Base-by-base conservation (phyloP, 1,140 invertebrate genomes). In the Matsumurasca onukii region DNA sequence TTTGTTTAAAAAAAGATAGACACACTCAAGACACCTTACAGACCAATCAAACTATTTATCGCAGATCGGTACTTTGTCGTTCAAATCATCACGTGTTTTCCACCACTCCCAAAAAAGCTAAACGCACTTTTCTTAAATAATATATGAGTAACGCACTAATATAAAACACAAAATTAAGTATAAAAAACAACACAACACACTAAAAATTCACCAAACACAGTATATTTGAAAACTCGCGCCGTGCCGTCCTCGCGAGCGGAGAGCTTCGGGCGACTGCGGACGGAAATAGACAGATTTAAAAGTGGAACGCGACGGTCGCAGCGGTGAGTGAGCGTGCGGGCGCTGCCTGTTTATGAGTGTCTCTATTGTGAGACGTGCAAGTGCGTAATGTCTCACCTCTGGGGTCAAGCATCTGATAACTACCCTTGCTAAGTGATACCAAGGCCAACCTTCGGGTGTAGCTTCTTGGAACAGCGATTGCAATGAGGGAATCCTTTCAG, bases 261-360 rank as follows among this genome's bases (percentile, higher is more conserved):
- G 5, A 22, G 3, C n/a, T 20, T 51, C 3, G 3, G n/a, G 49
- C 49, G 49, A 51, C 49, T 51, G 49, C n/a, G 24, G 49, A 51
- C 49, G n/a, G 49, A 51, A 51, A 51, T 51, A 51, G 49, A 51
- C 49, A 51, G 17, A 51, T 51, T 51, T 51, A 51, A 51, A 51
- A 51, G 49, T 51, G 49, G 49, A 51, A 51, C 49, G 49, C n/a
- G 49, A n/a, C n/a, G n/a, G n/a, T n/a, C 24, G 49, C 17, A 5
- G 49, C 5, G 5, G 49, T 20, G 49, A 51, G 49, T 9, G 49
- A 20, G n/a, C 49, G 5, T 5, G 5, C n/a, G 49, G 3, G 49
- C 24, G n/a, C 17, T 45, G 17, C 9, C n/a, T 51, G 49, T 51
- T 5, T n/a, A n/a, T n/a, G n/a, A n/a, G n/a, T n/a, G n/a, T n/a